A percentile compares a stretch with the other conserved stretches of the same genome.
These are phyloP conservation scores for Odontothrips loti DNA, from an alignment of 2,888 invertebrate genomes.

Conservation along the genomic window DNA sequence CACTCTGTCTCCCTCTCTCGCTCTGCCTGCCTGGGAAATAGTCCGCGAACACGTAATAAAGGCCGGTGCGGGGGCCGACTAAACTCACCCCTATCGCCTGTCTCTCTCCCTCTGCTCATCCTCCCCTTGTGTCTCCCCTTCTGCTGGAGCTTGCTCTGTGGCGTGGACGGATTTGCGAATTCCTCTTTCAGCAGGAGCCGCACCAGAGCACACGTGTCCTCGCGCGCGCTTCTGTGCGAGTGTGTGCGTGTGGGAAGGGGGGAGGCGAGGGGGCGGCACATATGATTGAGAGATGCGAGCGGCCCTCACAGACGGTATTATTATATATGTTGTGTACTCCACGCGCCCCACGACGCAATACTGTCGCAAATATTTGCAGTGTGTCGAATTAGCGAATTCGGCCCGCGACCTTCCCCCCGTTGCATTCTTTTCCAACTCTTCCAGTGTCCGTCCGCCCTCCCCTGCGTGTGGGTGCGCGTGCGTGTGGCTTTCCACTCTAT, in stretches of 20 bases:
- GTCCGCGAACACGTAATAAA: neutral
- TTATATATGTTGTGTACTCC: neutral
- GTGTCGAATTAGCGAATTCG: neutral
- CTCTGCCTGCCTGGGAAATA: neutral
- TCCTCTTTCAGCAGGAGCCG: neutral
- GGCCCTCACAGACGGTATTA: neutral
- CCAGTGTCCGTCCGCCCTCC: neutral
- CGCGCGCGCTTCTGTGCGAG: neutral
- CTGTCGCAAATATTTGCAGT: conserved; percentile 8
- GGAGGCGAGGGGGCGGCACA: neutral
- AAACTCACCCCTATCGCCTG: neutral
- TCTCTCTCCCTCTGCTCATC: neutral
- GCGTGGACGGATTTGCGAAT: conserved; percentile 8
- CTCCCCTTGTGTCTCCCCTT: neutral
- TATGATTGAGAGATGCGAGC: conserved; percentile 3
- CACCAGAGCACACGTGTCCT: neutral
- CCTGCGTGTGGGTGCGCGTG: no score
- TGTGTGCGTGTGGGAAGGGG: neutral
- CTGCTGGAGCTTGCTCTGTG: neutral
- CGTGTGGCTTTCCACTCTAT: no score
- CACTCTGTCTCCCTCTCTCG: neutral
- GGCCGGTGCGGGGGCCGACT: neutral
- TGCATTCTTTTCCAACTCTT: neutral
- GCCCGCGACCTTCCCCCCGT: neutral
- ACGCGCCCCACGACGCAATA: neutral